Percentiles rank a stretch among this genome's conserved stretches.
These are phyloP conservation scores for Parotocinclus haroldoi DNA, from an alignment of 2,797 vertebrate genomes.

Conservation along the genomic window DNA sequence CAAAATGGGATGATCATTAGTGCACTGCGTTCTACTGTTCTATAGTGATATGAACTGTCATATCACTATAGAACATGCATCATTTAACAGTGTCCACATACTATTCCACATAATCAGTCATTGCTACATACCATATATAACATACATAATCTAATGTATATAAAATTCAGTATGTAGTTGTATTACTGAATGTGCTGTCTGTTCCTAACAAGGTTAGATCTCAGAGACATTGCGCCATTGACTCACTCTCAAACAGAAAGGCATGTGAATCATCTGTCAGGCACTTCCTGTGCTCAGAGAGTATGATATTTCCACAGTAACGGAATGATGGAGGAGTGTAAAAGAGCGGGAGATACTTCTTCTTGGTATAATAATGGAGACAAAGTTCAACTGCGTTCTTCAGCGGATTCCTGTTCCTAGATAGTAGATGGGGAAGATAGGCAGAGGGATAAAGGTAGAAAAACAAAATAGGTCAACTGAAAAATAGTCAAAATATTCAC, in stretches of 20 bases:
- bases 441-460: constrained; percentile 1
- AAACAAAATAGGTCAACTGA: constrained; percentile 1
- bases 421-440: constrained; percentile 17
- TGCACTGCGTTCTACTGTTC: too few species aligned
- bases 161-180: constrained; percentile 8
- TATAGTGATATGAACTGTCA: too few species aligned
- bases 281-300: constrained; percentile 59
- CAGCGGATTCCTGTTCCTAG: constrained; percentile 22
- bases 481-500: constrained; percentile 9
- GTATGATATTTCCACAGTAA: constrained; percentile 19
- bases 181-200: constrained; percentile 15
- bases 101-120: constrained; percentile 5
- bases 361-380: constrained; percentile 35
- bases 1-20: too few species aligned
- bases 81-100: background rate
- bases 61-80: background rate
- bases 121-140: background rate
- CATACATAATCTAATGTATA: background rate
- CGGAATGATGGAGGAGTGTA: constrained; percentile 29
- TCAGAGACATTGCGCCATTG: constrained; percentile 44
- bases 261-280: constrained; percentile 55
- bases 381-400: constrained; percentile 45
- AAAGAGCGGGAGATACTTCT: constrained; percentile 34
- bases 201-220: constrained; percentile 26
- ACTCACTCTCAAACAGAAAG: constrained; percentile 47